These are phyloP conservation scores for Hypselothyrea guttata DNA, from an alignment of 2,888 invertebrate species.

Conservation along the genomic window DNA sequence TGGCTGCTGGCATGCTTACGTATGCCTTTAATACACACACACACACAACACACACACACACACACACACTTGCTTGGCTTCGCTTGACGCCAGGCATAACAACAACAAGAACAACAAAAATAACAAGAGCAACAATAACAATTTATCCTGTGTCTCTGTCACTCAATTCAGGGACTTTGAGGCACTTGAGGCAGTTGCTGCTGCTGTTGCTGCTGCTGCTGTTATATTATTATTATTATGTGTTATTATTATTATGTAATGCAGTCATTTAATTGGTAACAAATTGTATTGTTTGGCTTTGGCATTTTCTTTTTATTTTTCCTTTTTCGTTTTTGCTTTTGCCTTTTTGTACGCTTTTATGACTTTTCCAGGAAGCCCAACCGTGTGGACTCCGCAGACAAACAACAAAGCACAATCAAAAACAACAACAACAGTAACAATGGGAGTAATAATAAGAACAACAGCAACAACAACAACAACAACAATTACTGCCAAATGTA, in stretches of 20 bases:
- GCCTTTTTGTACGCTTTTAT: conserved; percentile 60
- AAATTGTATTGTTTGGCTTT: conserved; percentile 74
- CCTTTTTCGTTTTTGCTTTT: conserved; percentile 35
- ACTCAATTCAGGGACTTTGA: conserved; percentile 42
- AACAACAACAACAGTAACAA: conserved; percentile 6
- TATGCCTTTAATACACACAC: conserved; percentile 32
- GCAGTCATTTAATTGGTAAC: conserved; percentile 76
- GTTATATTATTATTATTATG: conserved; percentile 67
- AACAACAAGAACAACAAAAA: conserved; percentile 21
- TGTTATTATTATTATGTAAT: conserved; percentile 71
- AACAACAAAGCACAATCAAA: conserved; percentile 33
- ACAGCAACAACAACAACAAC: conserved; percentile 13
- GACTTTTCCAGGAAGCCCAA: conserved; percentile 68
- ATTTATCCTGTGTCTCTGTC: conserved; percentile 63
- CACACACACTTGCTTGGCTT: conserved; percentile 55
- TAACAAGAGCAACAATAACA: too few species aligned
- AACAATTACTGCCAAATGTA: conserved; percentile 25
- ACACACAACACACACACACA: conserved; percentile 16
- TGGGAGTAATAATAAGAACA: conserved; percentile 5
- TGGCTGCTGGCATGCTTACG: conserved; percentile 60
- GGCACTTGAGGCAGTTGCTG: conserved; percentile 37
- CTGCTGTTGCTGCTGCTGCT: conserved; percentile 37
- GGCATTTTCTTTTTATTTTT: conserved; percentile 10
- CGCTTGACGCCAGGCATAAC: conserved; percentile 53
- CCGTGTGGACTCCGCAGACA: background rate